Conservation (phyloP, 1,140 invertebrate genomes). For the Euglossa dilemma region DNA sequence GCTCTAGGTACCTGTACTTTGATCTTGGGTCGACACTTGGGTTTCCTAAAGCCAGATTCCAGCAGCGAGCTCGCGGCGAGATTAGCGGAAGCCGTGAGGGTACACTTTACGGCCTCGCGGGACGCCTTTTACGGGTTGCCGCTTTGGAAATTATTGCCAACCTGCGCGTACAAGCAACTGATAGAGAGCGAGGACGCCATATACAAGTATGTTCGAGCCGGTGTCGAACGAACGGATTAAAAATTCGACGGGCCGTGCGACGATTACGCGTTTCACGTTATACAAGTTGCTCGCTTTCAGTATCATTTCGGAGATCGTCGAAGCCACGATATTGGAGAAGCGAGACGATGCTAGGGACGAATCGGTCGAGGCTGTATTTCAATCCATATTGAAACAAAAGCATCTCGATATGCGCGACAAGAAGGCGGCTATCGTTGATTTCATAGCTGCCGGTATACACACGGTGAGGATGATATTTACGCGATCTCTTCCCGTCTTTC, state of each 20-base stretch:
- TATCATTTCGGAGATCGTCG: slow-evolving; percentile 90
- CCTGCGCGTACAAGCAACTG: slow-evolving; percentile 88
- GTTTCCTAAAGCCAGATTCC: slow-evolving; percentile 87
- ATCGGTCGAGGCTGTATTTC: slow-evolving; percentile 88
- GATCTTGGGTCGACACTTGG: slow-evolving; percentile 90
- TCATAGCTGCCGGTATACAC: slow-evolving; percentile 93
- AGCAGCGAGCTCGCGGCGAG: slow-evolving; percentile 78
- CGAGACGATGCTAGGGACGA: slow-evolving; percentile 81
- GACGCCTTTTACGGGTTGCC: slow-evolving; percentile 92
- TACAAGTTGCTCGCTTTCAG: slow-evolving; percentile 75
- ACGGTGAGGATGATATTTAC: slow-evolving; percentile 83
- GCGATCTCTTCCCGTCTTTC: neutral
- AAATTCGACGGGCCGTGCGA: neutral
- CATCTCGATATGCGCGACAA: slow-evolving; percentile 90
- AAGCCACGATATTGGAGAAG: slow-evolving; percentile 84
- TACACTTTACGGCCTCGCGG: slow-evolving; percentile 88
- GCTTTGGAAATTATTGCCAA: slow-evolving; percentile 91
- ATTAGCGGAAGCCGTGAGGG: slow-evolving; percentile 87
- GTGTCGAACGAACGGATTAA: neutral
- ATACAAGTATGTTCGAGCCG: slow-evolving; percentile 84
- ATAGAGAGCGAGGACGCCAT: slow-evolving; percentile 90
- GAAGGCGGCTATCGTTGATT: slow-evolving; percentile 92
- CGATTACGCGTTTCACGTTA: neutral
- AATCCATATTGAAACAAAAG: slow-evolving; percentile 88
- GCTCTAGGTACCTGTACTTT: slow-evolving; percentile 87